Base-by-base conservation (phyloP, 1,140 invertebrate species). In the Drosophila virilis region DNA sequence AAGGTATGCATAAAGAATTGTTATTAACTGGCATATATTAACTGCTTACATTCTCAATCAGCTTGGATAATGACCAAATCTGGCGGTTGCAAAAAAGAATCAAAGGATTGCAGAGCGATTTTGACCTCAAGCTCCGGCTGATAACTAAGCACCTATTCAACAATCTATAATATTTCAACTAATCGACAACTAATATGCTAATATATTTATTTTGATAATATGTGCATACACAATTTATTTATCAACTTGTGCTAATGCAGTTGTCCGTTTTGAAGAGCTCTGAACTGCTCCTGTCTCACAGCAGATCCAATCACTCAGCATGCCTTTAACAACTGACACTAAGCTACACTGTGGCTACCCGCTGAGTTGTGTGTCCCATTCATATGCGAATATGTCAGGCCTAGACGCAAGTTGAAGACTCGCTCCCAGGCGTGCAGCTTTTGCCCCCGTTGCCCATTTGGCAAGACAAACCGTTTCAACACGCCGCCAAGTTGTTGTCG, bases 391-490 rank as follows among this genome's bases (percentile, higher is more conserved):
- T 50, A n/a, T 45, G 57, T 59, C 42, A 10, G 51, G n/a, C 48
- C 48, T 1, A 50, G 48, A 40, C 33, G 28, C n/a, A 57, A 13
- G 38, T 52, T 50, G 33, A 45, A 62, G 59, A 40, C 35, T 74
- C 55, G 66, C 60, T 72, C 73, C 74, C 60, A 64, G 74, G 69
- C 46, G 52, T 70, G 74, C 78, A 62, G 45, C 74, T 40, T 66
- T 59, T 73, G 70, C 62, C 70, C 70, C 64, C 55, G 54, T 73
- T 73, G 64, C 70, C 70, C 46, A 73, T 73, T 73, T 73, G 55
- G 70, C 54, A 67, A 59, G 17, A 28, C 60, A 67, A 73, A 73
- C 55, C 52, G 66, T 75, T 65, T 50, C 74, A 66, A 64, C 78
- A 78, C 38, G 60, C 62, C 40, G 66, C 45, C 57, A 15, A 28